These are phyloP conservation scores for Intellagama lesueurii DNA, from an alignment of 2,797 vertebrate genomes.

Conservation along the genomic window DNA sequence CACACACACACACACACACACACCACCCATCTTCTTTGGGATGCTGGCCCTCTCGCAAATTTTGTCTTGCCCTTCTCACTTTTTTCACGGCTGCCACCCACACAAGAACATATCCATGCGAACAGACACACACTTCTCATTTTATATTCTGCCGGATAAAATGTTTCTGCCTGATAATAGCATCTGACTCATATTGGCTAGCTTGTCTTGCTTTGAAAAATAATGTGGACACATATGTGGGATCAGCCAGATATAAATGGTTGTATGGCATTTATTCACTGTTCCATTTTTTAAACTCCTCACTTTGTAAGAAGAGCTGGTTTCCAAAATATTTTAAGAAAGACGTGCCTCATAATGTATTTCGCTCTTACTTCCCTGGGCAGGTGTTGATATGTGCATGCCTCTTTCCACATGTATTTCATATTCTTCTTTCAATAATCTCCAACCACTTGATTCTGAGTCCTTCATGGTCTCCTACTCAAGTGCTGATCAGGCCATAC, in stretches of 20 bases:
- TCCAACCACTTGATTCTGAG: background rate
- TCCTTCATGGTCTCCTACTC: too few relatives aligned
- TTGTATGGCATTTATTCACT: background rate
- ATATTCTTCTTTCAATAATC: background rate
- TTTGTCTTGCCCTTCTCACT: conserved; percentile 61
- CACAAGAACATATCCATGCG: conserved; percentile 37
- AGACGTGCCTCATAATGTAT: background rate
- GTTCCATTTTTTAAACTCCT: background rate
- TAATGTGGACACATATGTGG: background rate
- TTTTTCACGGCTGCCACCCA: conserved; percentile 44
- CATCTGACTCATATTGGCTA: conserved; percentile 32
- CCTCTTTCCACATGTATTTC: background rate
- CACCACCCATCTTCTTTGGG: conserved; percentile 26
- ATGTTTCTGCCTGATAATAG: conserved; percentile 58
- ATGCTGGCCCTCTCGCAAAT: conserved; percentile 54
- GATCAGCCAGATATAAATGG: background rate
- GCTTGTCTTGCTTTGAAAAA: conserved; percentile 23
- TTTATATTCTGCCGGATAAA: conserved; percentile 46
- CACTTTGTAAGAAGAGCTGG: background rate
- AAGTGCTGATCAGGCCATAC: background rate
- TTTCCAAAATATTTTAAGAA: background rate
- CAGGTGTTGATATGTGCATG: background rate
- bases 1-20: too few relatives aligned
- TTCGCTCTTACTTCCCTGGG: background rate
- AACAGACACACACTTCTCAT: conserved; percentile 35